These are phyloP conservation scores for Gila robusta DNA, from an alignment of 2,797 vertebrate genomes.

Conservation along the genomic window DNA sequence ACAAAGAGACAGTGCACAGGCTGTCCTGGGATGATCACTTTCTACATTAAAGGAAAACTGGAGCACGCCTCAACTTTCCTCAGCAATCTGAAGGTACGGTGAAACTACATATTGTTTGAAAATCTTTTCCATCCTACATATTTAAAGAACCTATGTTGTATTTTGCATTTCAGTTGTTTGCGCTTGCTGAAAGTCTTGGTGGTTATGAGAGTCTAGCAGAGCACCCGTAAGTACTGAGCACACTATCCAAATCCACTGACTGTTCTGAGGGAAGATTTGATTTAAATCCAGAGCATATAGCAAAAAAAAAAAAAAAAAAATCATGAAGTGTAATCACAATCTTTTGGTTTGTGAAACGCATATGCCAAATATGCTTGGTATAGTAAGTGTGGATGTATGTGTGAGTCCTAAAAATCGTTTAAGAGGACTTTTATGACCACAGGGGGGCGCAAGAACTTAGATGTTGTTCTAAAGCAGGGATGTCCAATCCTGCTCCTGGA, in stretches of 20 bases:
- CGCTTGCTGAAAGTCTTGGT: conserved; percentile 90
- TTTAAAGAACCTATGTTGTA: neutral
- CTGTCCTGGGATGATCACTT: conserved; percentile 88
- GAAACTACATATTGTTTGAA: neutral
- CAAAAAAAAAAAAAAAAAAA: neutral
- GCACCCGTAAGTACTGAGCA: conserved; percentile 88
- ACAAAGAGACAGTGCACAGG: conserved; percentile 88
- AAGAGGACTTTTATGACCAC: neutral
- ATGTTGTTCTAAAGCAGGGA: neutral
- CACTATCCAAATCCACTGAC: neutral
- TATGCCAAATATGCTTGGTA: neutral
- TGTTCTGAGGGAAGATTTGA: neutral
- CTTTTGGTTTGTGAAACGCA: neutral
- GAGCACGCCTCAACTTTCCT: conserved; percentile 85
- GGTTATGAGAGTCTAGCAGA: conserved; percentile 95
- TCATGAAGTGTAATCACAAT: neutral
- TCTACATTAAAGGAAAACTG: conserved; percentile 89
- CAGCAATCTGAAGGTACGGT: conserved; percentile 85
- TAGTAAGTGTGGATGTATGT: neutral
- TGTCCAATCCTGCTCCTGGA: neutral
- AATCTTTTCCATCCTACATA: neutral
- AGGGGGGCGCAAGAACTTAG: neutral
- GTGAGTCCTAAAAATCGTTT: neutral
- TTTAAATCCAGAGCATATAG: neutral
- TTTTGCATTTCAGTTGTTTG: conserved; percentile 80